These are phyloP conservation scores for Phragmatobia fuliginosa DNA, from an alignment of 2,888 invertebrate species.

Conservation along the genomic window DNA sequence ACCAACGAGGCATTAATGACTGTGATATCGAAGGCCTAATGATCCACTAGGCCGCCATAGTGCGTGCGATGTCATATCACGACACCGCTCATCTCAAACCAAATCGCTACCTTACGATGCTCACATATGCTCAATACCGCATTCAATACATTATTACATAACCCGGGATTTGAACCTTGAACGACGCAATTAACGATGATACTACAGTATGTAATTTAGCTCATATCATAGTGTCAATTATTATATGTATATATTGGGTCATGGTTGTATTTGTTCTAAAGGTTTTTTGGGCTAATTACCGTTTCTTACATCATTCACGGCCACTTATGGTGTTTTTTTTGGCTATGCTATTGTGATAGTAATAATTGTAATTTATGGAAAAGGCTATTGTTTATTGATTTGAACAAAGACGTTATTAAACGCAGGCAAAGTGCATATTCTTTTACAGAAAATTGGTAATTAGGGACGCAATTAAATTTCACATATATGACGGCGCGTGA, in stretches of 20 bases:
- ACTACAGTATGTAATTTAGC: constrained; percentile 34
- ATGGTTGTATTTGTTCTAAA: constrained; percentile 1
- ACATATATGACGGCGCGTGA: no score
- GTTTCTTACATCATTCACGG: background rate
- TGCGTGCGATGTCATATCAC: background rate
- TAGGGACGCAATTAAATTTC: background rate
- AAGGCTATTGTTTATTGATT: background rate
- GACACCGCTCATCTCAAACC: background rate
- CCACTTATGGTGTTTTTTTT: background rate
- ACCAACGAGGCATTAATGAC: no score
- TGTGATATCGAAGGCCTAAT: no score
- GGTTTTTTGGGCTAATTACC: constrained; percentile 9
- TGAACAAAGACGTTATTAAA: background rate
- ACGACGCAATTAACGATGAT: constrained; percentile 41
- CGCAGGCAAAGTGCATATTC: background rate
- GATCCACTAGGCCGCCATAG: no score
- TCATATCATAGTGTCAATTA: constrained; percentile 32
- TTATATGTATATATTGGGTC: constrained; percentile 10
- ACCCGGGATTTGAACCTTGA: constrained; percentile 43
- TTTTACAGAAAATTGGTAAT: background rate
- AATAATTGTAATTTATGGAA: background rate
- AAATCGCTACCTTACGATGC: background rate
- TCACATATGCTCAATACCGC: background rate
- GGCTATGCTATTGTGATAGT: background rate
- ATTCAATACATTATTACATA: constrained; percentile 25